These are phyloP conservation scores for Chaetogeoica ovagalla DNA, from an alignment of 2,888 invertebrate species.

Conservation along the genomic window DNA sequence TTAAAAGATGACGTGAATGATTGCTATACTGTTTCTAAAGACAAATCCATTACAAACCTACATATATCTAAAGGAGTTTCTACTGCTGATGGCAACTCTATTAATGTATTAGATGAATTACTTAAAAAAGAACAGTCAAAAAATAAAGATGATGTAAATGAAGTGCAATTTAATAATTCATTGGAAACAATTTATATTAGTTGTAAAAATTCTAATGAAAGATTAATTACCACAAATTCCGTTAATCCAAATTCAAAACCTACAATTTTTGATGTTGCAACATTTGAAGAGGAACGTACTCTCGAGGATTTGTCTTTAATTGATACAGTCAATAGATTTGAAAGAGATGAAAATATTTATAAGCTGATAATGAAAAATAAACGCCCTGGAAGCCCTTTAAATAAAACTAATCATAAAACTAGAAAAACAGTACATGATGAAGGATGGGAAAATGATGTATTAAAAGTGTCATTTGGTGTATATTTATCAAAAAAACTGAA, in stretches of 20 bases:
- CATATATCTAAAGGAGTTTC: conserved; percentile 28
- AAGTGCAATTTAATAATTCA: neutral
- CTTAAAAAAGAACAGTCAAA: neutral
- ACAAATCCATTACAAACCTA: neutral
- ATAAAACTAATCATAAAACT: conserved; percentile 13
- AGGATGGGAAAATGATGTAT: conserved; percentile 26
- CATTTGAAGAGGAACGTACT: conserved; percentile 10
- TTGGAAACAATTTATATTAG: neutral
- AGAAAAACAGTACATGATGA: conserved; percentile 16
- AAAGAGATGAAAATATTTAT: conserved; percentile 18
- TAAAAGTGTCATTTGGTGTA: conserved; percentile 10
- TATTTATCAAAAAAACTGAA: conserved; percentile 40
- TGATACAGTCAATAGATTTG: conserved; percentile 35
- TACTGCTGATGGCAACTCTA: conserved; percentile 45
- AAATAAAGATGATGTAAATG: conserved; percentile 14
- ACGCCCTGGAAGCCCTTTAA: conserved; percentile 27
- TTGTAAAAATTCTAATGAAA: neutral
- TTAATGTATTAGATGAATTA: conserved; percentile 31
- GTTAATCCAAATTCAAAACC: neutral
- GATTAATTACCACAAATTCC: neutral
- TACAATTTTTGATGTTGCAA: neutral
- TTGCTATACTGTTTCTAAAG: neutral
- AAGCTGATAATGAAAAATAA: conserved; percentile 23
- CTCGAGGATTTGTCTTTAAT: conserved; percentile 44
- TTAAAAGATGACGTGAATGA: neutral